Evolutionary conservation across 2,113 vertebrate genomes (phyloP).

Genomic region (Xyliphius kryptos): DNA sequence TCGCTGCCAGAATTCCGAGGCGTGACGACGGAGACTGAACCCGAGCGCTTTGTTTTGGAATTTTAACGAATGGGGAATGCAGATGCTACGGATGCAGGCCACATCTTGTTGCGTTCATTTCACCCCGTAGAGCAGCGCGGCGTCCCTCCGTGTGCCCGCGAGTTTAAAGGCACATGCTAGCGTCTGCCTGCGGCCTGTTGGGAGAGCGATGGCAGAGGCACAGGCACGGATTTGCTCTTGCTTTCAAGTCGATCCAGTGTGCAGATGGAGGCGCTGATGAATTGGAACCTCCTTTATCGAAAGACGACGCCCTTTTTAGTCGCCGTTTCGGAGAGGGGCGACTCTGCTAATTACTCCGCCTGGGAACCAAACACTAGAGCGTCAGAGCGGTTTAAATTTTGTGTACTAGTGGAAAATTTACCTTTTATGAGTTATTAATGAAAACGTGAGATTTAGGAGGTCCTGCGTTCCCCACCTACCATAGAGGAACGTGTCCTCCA

Average conservation of each 20-base stretch:
- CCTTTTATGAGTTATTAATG: conserved; percentile 1
- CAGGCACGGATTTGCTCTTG: conserved; percentile 20
- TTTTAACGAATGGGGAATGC: not conserved
- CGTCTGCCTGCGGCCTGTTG: conserved; percentile 20
- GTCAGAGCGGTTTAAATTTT: not conserved
- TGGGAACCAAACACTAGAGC: conserved; percentile 1
- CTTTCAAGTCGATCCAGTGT: conserved; percentile 30
- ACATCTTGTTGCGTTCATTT: not conserved
- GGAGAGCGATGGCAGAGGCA: conserved; percentile 22
- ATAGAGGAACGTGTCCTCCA: too few species aligned
- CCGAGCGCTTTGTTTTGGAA: not conserved
- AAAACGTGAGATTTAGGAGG: too few species aligned
- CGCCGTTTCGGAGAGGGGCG: not conserved
- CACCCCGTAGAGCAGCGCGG: not conserved
- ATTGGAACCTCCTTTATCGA: conserved; percentile 10
- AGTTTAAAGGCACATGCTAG: conserved; percentile 23
- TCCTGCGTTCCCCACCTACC: too few species aligned
- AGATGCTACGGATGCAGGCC: not conserved
- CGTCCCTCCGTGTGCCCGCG: conserved; percentile 10
- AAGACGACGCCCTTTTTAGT: conserved; percentile 7
- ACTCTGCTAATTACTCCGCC: conserved; percentile 31
- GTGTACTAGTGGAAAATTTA: not conserved
- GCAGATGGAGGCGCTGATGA: conserved; percentile 32
- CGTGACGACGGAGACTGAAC: too few species aligned
- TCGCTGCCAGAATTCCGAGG: not conserved